A percentile compares a stretch with the other conserved stretches of the same genome.
Conservation (phyloP, 2,888 invertebrate genomes). For the Sepioteuthis lessoniana region DNA sequence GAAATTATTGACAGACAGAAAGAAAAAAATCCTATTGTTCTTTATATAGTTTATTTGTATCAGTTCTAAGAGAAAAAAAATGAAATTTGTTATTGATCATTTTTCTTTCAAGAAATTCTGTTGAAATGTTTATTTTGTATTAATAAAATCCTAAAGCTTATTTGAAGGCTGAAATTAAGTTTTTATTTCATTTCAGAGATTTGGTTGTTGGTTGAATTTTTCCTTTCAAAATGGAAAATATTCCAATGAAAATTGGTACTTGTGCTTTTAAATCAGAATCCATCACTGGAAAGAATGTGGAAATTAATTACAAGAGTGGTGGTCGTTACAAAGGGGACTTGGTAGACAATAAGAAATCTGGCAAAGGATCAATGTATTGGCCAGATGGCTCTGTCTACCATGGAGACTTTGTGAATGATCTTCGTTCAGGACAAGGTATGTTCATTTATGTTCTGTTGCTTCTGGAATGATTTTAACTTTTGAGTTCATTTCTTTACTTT, state of each 20-base stretch:
- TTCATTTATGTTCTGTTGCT: not conserved
- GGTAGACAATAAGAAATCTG: slow-evolving; percentile 66
- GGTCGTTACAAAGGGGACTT: slow-evolving; percentile 69
- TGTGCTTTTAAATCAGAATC: not conserved
- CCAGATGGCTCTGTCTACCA: slow-evolving; percentile 74
- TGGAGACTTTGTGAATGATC: slow-evolving; percentile 71
- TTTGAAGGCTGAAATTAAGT: no score
- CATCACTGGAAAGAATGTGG: slow-evolving; percentile 52
- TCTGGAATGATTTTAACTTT: slow-evolving; percentile 52
- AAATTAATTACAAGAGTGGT: slow-evolving; percentile 69
- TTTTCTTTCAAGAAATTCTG: no score
- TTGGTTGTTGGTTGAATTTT: not conserved
- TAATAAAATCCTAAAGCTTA: no score
- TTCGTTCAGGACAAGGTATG: slow-evolving; percentile 71
- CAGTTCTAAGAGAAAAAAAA: no score
- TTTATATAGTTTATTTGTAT: no score
- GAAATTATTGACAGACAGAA: no score
- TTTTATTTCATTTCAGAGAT: not conserved
- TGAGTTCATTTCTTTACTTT: no score
- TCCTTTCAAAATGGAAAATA: slow-evolving; percentile 7
- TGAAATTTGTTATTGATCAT: no score
- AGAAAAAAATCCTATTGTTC: no score
- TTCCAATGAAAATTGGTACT: not conserved
- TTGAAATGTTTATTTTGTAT: no score
- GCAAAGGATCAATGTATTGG: slow-evolving; percentile 72